Conservation (phyloP, 2,113 vertebrate species). For the Octodon degus region DNA sequence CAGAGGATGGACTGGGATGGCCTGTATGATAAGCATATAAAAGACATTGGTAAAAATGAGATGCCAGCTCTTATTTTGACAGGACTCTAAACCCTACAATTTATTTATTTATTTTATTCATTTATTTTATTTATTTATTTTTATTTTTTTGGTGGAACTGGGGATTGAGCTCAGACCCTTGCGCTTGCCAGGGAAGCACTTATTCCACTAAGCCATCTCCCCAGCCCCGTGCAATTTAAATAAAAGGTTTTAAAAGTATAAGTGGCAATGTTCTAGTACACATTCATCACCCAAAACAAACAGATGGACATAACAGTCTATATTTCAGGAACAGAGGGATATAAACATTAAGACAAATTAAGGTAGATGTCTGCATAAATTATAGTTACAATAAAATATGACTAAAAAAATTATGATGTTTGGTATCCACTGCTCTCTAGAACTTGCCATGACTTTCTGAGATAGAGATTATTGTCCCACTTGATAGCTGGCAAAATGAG, state of each 20-base stretch:
- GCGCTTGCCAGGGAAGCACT: too few species aligned
- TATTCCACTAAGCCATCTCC: too few species aligned
- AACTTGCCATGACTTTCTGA: neutral
- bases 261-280: neutral
- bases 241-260: slow-evolving; percentile 12
- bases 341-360: neutral
- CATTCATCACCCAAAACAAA: neutral
- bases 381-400: neutral
- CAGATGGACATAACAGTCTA: neutral
- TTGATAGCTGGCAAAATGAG: neutral
- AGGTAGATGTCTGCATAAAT: neutral
- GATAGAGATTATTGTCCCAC: neutral
- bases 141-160: too few species aligned
- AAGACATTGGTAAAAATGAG: slow-evolving; percentile 11
- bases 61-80: neutral
- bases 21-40: slow-evolving; percentile 70
- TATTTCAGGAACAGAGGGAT: slow-evolving; percentile 26
- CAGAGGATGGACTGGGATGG: slow-evolving; percentile 23
- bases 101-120: too few species aligned
- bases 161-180: too few species aligned
- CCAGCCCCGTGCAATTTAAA: neutral
- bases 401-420: neutral
- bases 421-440: neutral
- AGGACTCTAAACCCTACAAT: neutral
- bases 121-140: too few species aligned